These are phyloP conservation scores for Thinocorus orbignyianus DNA, from an alignment of 2,113 vertebrate genomes.

Conservation along the genomic window DNA sequence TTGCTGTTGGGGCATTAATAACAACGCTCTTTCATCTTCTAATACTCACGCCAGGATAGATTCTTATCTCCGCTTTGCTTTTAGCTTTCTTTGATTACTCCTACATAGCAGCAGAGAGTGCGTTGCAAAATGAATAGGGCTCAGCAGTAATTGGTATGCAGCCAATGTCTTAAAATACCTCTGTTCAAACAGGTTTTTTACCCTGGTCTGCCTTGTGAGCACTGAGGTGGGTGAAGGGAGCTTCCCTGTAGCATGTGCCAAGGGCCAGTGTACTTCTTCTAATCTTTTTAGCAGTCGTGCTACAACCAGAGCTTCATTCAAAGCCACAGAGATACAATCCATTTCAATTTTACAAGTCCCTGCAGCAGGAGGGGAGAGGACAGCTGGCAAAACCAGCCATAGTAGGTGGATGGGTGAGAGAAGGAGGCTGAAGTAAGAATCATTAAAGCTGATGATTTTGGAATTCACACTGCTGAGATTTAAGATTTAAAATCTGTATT, in stretches of 20 bases:
- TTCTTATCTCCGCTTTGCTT: conserved; percentile 55
- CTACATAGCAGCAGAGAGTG: conserved; percentile 8
- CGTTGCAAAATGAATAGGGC: conserved; percentile 30
- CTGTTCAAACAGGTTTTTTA: conserved; percentile 50
- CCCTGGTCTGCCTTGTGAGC: neutral
- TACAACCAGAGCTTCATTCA: neutral
- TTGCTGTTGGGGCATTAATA: conserved; percentile 27
- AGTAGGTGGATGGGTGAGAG: neutral
- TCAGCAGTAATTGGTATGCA: conserved; percentile 35
- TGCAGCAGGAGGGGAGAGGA: neutral
- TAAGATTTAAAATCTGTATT: neutral
- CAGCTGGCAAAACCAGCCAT: neutral
- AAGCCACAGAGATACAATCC: neutral
- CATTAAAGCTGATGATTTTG: neutral
- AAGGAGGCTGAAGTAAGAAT: neutral
- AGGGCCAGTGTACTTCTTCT: neutral
- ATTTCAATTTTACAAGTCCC: neutral
- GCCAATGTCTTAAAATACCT: conserved; percentile 54
- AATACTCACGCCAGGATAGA: conserved; percentile 15
- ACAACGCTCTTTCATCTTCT: conserved; percentile 56
- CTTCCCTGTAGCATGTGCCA: neutral
- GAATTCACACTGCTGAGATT: neutral
- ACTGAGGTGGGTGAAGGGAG: neutral
- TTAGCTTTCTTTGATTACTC: conserved; percentile 57
- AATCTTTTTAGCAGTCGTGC: neutral